Conservation (phyloP, 2,797 vertebrate species). For the Halcyon smyrnensis region DNA sequence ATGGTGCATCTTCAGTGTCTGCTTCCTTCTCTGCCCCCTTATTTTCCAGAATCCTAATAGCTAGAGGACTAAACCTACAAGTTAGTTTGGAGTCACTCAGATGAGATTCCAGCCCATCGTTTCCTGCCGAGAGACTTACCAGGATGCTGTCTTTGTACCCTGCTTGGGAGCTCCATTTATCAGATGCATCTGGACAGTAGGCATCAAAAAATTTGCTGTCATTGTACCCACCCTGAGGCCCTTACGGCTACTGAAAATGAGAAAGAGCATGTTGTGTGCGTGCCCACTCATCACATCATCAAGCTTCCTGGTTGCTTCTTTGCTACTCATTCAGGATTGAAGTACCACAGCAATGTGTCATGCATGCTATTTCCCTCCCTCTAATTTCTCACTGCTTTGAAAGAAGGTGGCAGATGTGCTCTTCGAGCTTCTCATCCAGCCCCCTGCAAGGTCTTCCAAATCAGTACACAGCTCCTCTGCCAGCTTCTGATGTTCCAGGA, state of each 20-base stretch:
- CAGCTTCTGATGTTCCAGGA: background rate
- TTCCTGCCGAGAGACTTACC: conserved; percentile 55
- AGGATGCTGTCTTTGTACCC: conserved; percentile 61
- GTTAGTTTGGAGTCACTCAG: conserved; percentile 54
- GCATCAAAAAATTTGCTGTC: conserved; percentile 57
- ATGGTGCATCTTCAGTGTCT: conserved; percentile 69
- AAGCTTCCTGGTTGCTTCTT: background rate
- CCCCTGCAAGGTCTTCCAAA: background rate
- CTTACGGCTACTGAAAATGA: conserved; percentile 42
- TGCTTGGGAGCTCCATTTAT: conserved; percentile 53
- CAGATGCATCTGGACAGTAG: conserved; percentile 49
- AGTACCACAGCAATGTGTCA: background rate
- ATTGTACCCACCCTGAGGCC: conserved; percentile 55
- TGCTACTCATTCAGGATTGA: background rate
- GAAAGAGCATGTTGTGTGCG: background rate
- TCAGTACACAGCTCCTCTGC: background rate
- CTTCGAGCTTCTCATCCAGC: background rate
- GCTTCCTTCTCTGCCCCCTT: conserved; percentile 65
- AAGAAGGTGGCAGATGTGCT: background rate
- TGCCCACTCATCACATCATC: background rate
- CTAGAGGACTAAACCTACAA: conserved; percentile 71
- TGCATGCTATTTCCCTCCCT: background rate
- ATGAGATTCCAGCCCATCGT: conserved; percentile 6
- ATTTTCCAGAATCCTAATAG: conserved; percentile 67
- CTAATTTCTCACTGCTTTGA: background rate